Evolutionary conservation across 2,797 vertebrate genomes (phyloP).

Genomic region (Rhincodon typus): DNA sequence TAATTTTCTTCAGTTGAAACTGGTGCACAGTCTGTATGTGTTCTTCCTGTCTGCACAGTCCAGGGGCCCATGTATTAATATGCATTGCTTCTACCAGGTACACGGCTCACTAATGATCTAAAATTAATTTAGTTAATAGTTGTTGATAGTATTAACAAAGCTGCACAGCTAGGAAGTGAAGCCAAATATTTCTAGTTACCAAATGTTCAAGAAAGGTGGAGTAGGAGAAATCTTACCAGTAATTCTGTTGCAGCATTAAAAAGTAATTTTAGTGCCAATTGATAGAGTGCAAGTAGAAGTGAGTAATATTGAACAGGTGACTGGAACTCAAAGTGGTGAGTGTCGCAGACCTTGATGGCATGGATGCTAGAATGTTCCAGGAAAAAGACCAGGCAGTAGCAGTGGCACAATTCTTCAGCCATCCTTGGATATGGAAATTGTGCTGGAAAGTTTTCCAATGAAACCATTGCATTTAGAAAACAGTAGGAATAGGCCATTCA

Average conservation of each 20-base stretch:
- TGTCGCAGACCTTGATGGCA: neutral
- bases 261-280: neutral
- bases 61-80: too few species aligned
- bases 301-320: neutral
- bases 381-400: neutral
- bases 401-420: neutral
- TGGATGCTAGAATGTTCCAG: neutral
- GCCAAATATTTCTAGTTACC: neutral
- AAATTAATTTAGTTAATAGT: too few species aligned
- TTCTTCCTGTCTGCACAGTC: too few species aligned
- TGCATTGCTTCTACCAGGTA: too few species aligned
- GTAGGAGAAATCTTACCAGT: neutral
- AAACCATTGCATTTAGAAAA: neutral
- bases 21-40: too few species aligned
- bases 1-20: too few species aligned
- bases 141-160: neutral
- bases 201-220: neutral
- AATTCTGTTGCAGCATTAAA: neutral
- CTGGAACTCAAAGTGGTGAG: neutral
- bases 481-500: neutral
- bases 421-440: neutral
- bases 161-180: neutral
- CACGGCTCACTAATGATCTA: too few species aligned
- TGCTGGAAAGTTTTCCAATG: neutral
- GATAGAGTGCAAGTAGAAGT: neutral